Conservation (phyloP, 2,797 vertebrate species). For the Austrolebias charrua region DNA sequence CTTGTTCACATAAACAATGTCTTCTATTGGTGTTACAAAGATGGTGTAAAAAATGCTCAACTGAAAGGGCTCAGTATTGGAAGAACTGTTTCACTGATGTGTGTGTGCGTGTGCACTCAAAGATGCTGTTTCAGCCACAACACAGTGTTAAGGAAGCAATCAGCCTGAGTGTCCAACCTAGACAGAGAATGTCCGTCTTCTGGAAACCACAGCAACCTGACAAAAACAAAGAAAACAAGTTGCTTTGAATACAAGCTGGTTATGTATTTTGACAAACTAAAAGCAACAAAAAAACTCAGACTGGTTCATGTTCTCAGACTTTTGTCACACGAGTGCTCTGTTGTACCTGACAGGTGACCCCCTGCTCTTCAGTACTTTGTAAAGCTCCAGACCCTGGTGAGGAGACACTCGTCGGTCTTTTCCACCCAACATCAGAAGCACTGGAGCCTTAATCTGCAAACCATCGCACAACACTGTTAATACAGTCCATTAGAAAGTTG, state of each 20-base stretch:
- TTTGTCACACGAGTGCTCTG: neutral
- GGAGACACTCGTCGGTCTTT: slow-evolving; percentile 83
- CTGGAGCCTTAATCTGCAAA: slow-evolving; percentile 77
- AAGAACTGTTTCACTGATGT: too few species aligned
- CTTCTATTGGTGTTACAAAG: neutral
- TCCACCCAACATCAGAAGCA: slow-evolving; percentile 83
- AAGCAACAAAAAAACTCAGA: neutral
- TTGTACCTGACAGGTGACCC: slow-evolving; percentile 75
- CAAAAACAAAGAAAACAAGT: slow-evolving; percentile 6
- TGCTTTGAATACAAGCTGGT: too few species aligned
- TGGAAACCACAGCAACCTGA: slow-evolving; percentile 84
- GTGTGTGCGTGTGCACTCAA: slow-evolving; percentile 30
- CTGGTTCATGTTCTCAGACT: neutral
- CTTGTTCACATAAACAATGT: too few species aligned
- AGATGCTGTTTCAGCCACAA: slow-evolving; percentile 82
- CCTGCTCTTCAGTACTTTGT: slow-evolving; percentile 81
- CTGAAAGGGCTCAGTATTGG: too few species aligned
- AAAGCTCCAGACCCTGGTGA: slow-evolving; percentile 84
- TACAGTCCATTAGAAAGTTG: too few species aligned
- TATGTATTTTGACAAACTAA: neutral
- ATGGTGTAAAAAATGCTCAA: neutral
- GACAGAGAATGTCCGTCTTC: slow-evolving; percentile 83
- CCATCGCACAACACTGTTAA: neutral
- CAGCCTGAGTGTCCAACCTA: slow-evolving; percentile 75
- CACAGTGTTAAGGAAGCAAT: slow-evolving; percentile 81